phyloP scores from a whole-genome alignment of 2,888 invertebrate species.

The Drosophila mimetica region DNA sequence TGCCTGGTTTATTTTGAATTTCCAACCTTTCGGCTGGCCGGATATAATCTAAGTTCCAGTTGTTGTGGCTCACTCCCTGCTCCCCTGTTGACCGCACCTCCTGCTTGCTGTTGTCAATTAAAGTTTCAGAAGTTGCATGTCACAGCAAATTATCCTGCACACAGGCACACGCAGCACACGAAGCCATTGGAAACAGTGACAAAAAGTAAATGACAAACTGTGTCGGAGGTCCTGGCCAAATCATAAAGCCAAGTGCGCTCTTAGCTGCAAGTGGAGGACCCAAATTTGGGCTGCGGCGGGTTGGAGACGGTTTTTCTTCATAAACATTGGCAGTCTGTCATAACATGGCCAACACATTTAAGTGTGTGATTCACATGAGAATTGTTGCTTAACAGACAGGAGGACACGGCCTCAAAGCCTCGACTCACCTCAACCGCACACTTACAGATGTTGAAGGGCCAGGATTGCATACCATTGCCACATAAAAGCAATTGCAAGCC shows the following conservation, averaged over 20 bases:
- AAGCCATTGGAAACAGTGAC: constrained; percentile 40
- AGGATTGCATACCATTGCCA: constrained; percentile 41
- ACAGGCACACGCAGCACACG: constrained; percentile 9
- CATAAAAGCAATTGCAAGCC: constrained; percentile 20
- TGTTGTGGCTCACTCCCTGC: constrained; percentile 7
- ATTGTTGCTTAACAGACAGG: constrained; percentile 38
- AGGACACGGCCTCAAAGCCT: constrained; percentile 26
- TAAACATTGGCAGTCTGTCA: constrained; percentile 49
- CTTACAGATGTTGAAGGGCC: constrained; percentile 37
- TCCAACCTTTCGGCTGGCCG: constrained; percentile 5
- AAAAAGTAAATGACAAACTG: constrained; percentile 45
- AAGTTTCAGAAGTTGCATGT: constrained; percentile 67
- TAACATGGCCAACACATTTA: constrained; percentile 40
- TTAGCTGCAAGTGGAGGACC: constrained; percentile 10
- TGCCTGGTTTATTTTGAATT: constrained; percentile 14
- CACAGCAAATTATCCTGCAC: constrained; percentile 61
- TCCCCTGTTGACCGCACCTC: constrained; percentile 34
- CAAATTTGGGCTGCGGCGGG: not conserved
- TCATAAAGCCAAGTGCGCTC: constrained; percentile 47
- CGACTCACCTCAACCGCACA: constrained; percentile 22
- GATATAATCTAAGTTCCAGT: constrained; percentile 28
- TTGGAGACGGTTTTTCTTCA: constrained; percentile 52
- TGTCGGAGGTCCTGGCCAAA: constrained; percentile 39
- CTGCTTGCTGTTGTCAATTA: constrained; percentile 56
- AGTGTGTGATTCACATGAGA: constrained; percentile 61